A percentile compares a stretch with the other conserved stretches of the same genome.
phyloP scores from a whole-genome alignment of 53 echinoderm and acorn worm genomes.

The Luidia sarsii region DNA sequence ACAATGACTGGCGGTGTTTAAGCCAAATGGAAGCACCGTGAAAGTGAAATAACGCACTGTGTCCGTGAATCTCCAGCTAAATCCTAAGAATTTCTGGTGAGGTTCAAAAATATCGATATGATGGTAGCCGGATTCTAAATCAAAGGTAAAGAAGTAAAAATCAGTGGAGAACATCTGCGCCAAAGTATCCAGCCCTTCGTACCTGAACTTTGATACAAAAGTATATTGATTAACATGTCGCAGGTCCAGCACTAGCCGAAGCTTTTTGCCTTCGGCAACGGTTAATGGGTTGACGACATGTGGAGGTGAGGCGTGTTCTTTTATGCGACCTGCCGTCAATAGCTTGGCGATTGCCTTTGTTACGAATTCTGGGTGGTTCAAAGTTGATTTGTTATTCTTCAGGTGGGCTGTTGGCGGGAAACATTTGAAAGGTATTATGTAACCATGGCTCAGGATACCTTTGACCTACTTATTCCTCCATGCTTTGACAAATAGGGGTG shows the following conservation, averaged over 20 bases:
- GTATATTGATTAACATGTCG: slow-evolving; percentile 22
- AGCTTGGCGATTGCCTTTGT: slow-evolving; percentile 17
- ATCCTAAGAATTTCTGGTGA: slow-evolving; percentile 28
- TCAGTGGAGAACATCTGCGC: slow-evolving; percentile 1
- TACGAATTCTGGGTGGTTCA: slow-evolving; percentile 42
- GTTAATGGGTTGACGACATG: slow-evolving; percentile 34
- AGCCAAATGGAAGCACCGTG: slow-evolving; percentile 3
- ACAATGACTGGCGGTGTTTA: no score
- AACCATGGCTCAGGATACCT: slow-evolving; percentile 25
- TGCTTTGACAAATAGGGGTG: slow-evolving; percentile 47
- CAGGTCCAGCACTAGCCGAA: not conserved
- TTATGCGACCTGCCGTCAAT: not conserved
- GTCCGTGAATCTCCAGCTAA: slow-evolving; percentile 11
- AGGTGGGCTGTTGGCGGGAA: slow-evolving; percentile 31
- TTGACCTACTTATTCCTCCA: no score
- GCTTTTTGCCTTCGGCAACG: slow-evolving; percentile 25
- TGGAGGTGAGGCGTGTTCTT: not conserved
- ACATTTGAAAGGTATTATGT: slow-evolving; percentile 25
- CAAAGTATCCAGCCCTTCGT: not conserved
- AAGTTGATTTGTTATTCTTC: slow-evolving; percentile 43
- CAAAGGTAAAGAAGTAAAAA: slow-evolving; percentile 13
- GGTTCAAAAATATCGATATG: slow-evolving; percentile 28
- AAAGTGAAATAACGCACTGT: slow-evolving; percentile 19
- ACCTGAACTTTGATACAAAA: not conserved
- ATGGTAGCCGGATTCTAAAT: slow-evolving; percentile 18